phyloP scores from a whole-genome alignment of 2,797 vertebrate species.

The Philypnodon macrostomus region DNA sequence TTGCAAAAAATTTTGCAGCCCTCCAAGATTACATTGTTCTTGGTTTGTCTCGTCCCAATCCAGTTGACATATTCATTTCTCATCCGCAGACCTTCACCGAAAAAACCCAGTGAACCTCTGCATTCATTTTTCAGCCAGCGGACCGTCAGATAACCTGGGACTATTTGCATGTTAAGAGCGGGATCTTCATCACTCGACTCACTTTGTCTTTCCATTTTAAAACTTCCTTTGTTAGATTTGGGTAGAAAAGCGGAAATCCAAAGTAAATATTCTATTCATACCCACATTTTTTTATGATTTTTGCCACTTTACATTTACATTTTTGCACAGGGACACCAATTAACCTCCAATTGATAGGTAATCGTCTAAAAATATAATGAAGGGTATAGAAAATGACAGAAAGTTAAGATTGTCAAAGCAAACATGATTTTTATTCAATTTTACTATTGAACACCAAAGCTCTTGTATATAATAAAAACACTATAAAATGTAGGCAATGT shows the following conservation, averaged over 20 bases:
- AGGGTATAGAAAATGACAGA: too few relatives aligned
- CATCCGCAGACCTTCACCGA: constrained; percentile 9
- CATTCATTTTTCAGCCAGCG: constrained; percentile 32
- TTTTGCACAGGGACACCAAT: constrained; percentile 78
- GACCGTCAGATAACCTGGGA: constrained; percentile 48
- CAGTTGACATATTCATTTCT: too few relatives aligned
- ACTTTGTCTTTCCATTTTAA: constrained; percentile 56
- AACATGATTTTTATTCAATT: too few relatives aligned
- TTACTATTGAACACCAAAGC: too few relatives aligned
- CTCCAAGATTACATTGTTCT: too few relatives aligned
- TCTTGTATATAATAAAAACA: too few relatives aligned
- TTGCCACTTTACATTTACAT: constrained; percentile 75
- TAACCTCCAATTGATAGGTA: too few relatives aligned
- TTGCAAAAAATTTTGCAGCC: too few relatives aligned
- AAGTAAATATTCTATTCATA: constrained; percentile 70
- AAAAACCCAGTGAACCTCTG: constrained; percentile 33
- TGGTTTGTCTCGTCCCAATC: too few relatives aligned
- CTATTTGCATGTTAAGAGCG: constrained; percentile 64
- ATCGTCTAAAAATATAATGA: too few relatives aligned
- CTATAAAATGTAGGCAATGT: too few relatives aligned
- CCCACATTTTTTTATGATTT: constrained; percentile 44
- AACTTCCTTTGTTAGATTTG: constrained; percentile 59
- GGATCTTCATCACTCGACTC: constrained; percentile 27
- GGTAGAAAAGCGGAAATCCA: constrained; percentile 70
- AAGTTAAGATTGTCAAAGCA: too few relatives aligned